Evolutionary conservation across 1,140 invertebrate genomes (phyloP).

Genomic region (Trissolcus basalis): DNA sequence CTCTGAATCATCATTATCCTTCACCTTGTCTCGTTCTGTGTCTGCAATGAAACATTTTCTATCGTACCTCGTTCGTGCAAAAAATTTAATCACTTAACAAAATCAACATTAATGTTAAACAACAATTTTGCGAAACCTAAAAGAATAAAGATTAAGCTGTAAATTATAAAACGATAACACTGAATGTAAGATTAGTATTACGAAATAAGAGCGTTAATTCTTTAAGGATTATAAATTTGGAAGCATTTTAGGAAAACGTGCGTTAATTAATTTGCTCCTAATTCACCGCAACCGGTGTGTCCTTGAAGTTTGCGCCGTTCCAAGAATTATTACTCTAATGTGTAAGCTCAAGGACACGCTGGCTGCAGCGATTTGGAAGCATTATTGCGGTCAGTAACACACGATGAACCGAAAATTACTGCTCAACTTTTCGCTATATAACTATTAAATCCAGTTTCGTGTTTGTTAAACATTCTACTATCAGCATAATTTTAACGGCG

Average conservation of each 20-base stretch:
- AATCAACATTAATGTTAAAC: not conserved
- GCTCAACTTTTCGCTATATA: too few species aligned
- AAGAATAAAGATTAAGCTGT: too few species aligned
- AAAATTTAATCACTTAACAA: not conserved
- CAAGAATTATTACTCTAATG: conserved; percentile 44
- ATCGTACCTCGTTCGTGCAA: conserved; percentile 29
- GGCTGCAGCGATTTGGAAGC: conserved; percentile 28
- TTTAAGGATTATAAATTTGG: too few species aligned
- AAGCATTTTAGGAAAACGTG: conserved; percentile 10
- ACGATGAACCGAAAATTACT: not conserved
- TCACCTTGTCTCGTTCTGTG: conserved; percentile 72
- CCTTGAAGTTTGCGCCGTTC: conserved; percentile 22
- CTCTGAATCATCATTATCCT: conserved; percentile 72
- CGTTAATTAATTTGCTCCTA: conserved; percentile 19
- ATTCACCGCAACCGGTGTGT: conserved; percentile 33
- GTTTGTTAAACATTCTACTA: too few species aligned
- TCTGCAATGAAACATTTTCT: conserved; percentile 70
- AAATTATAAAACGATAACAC: too few species aligned
- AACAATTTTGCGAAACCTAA: not conserved
- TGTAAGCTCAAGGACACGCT: conserved; percentile 33
- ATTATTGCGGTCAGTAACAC: conserved; percentile 26
- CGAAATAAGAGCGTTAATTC: too few species aligned
- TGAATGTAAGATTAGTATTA: too few species aligned
- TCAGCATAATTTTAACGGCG: too few species aligned
- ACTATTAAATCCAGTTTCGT: too few species aligned